Evolutionary conservation across 2,113 vertebrate genomes (phyloP).

Genomic region (Cyphomyrus discorhynchus): DNA sequence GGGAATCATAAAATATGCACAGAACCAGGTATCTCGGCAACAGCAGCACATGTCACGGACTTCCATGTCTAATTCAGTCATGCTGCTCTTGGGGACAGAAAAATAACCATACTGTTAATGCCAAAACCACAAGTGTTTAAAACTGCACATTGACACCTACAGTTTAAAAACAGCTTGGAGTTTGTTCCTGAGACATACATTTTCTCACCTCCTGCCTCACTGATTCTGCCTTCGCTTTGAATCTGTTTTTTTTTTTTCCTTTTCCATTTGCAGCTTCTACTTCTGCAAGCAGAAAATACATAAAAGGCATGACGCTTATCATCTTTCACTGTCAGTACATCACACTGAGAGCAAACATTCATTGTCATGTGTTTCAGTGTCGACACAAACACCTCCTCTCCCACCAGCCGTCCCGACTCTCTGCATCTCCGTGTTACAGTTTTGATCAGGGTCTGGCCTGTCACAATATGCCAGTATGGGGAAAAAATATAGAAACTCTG

Average conservation of each 20-base stretch:
- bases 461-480: background rate
- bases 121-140: background rate
- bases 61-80: constrained; percentile 1
- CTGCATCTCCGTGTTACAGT: background rate
- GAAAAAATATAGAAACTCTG: background rate
- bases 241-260: background rate
- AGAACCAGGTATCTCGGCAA: background rate
- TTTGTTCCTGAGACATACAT: constrained; percentile 4
- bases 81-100: background rate
- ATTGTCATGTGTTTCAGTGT: constrained; percentile 5
- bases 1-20: background rate
- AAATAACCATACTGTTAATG: constrained; percentile 8
- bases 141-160: constrained; percentile 4
- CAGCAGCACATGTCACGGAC: constrained; percentile 11
- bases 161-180: constrained; percentile 14
- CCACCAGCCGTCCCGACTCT: background rate
- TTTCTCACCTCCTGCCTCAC: constrained; percentile 14
- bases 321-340: background rate
- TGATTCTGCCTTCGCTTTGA: background rate
- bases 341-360: background rate
- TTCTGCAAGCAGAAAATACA: background rate
- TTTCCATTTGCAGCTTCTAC: constrained; percentile 6
- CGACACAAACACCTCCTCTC: background rate
- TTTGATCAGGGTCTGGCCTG: background rate
- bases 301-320: background rate